Evolutionary conservation across 2,113 vertebrate genomes (phyloP), one percentile per base, ranked within the genome.

Genomic region (Dendropsophus ebraccatus): DNA sequence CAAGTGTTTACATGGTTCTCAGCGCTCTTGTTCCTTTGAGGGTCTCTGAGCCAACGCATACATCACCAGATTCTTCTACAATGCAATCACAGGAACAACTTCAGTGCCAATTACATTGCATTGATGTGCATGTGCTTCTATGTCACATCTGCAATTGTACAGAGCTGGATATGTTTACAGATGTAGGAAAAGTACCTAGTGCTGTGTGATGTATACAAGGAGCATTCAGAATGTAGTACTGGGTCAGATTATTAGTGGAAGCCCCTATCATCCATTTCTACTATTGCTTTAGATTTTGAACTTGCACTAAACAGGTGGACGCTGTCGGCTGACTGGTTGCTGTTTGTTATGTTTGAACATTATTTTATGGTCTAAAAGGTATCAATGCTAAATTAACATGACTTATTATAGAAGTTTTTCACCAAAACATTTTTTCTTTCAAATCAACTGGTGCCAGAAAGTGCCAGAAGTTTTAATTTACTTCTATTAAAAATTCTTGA

Each of bases 21-120:
- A 80, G 32, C 6, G 23, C 54, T 80, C 54, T 80, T 12, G 23
- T 47, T 76, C 49, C 74, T 21, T 50, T 25, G 19, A 28, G 41
- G 47, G 3, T 54, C 25, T 21, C 47, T 30, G 47, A 30, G 74
- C 74, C 74, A 77, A 77, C 54, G 16, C 50, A 77, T 52, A 52
- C 50, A 54, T 77, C 74, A 77, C 74, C 74, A 77, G 74, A 77
- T 77, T 77, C 74, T 54, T 77, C 21, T 30, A 32, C 28, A 77
- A 52, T 52, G 25, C 49, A 77, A 54, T 77, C 74, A 77, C 28
- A 1, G 74, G 16, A 54, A 74, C 41, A n/a, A 13, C 21, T 50
- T 77, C 25, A 28, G 47, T 30, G 47, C 45, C 74, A 28, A 13
- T 49, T 75, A 11, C 49, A 76, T 76, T 76, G 16, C 30, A 76